Evolutionary conservation across 2,113 vertebrate genomes (phyloP).

Genomic region (Plecturocebus donacophilus): DNA sequence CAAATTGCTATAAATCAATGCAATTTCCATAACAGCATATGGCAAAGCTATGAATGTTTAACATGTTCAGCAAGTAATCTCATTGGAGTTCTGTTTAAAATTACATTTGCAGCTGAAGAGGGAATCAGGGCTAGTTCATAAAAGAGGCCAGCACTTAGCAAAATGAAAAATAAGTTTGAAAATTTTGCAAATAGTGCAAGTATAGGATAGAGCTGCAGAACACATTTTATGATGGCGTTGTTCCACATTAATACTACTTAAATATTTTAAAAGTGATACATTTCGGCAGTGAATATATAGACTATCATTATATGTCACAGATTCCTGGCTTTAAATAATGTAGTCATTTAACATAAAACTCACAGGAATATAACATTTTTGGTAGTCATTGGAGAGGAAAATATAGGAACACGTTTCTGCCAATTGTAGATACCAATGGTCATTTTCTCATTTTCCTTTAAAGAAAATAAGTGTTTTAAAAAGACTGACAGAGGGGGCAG

Average conservation of each 20-base stretch:
- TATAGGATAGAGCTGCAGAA: background rate
- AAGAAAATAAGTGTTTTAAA: conserved; percentile 26
- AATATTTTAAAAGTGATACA: background rate
- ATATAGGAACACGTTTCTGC: background rate
- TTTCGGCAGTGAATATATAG: background rate
- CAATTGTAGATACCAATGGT: background rate
- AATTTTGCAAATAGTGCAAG: conserved; percentile 1
- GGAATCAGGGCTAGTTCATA: background rate
- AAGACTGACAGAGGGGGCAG: background rate
- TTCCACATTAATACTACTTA: background rate
- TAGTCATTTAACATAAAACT: background rate
- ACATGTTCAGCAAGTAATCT: conserved; percentile 50
- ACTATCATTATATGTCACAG: background rate
- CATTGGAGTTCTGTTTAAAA: conserved; percentile 52
- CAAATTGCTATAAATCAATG: conserved; percentile 56
- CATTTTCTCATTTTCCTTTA: conserved; percentile 5
- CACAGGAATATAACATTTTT: background rate
- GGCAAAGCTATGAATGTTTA: conserved; percentile 69
- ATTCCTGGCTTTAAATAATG: background rate
- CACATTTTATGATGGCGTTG: background rate
- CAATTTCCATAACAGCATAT: conserved; percentile 59
- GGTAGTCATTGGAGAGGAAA: background rate
- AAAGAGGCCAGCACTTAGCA: conserved; percentile 7
- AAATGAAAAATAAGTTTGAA: conserved; percentile 49
- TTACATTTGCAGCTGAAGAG: conserved; percentile 50